Percentiles rank a stretch among this genome's conserved stretches.
These are phyloP conservation scores for Tortricodes alternella DNA, from an alignment of 2,888 invertebrate species.

Conservation along the genomic window DNA sequence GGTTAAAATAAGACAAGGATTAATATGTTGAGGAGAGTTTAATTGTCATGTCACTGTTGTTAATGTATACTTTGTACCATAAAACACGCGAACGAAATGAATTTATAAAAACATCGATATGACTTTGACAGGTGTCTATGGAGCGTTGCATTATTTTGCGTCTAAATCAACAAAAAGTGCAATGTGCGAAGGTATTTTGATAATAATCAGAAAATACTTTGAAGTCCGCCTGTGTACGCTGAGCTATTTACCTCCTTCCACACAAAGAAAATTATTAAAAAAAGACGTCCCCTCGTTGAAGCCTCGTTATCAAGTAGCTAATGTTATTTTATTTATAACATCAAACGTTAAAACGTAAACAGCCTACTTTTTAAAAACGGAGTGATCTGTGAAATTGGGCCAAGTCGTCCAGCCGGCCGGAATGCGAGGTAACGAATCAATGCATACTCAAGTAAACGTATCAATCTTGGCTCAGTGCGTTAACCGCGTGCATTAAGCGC, in stretches of 20 bases:
- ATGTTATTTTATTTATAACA: no score
- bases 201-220: not conserved
- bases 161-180: no score
- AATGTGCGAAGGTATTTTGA: not conserved
- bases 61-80: not conserved
- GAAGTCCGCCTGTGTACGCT: not conserved
- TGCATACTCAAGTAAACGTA: conserved; percentile 27
- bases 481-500: conserved; percentile 17
- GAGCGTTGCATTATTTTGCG: no score
- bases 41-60: not conserved
- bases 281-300: no score
- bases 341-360: not conserved
- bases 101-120: not conserved
- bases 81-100: not conserved
- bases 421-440: conserved; percentile 15
- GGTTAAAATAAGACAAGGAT: conserved; percentile 1
- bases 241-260: not conserved
- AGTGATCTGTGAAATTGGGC: conserved; percentile 20
- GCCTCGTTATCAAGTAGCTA: no score
- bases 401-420: conserved; percentile 10
- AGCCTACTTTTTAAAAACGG: conserved; percentile 10
- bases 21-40: not conserved
- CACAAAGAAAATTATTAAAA: not conserved
- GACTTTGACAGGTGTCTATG: not conserved
- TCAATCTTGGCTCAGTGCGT: conserved; percentile 28